Conservation (phyloP, 2,888 invertebrate species). For the Eucera pruinosa region DNA sequence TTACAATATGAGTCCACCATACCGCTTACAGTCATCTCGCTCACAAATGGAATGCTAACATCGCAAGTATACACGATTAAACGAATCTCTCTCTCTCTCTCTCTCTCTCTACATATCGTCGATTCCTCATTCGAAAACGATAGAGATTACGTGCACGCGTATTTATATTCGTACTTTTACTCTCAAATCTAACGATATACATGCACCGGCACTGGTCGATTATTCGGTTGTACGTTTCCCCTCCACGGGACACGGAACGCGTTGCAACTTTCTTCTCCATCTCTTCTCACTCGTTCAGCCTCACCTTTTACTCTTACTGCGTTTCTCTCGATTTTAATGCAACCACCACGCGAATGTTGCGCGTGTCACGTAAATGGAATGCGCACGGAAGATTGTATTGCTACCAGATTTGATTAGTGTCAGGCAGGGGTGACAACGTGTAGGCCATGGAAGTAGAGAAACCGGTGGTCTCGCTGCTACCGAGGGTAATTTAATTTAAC, state of each 20-base stretch:
- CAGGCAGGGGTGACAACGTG: not conserved
- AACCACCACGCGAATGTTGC: not conserved
- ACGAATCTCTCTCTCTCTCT: conserved; percentile 30
- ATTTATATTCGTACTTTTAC: no score
- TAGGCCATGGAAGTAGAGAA: conserved; percentile 2
- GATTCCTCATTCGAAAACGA: conserved; percentile 25
- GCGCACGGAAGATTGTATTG: conserved; percentile 24
- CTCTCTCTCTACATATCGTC: conserved; percentile 28
- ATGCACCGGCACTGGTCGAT: conserved; percentile 51
- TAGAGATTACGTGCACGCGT: no score
- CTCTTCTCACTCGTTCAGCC: not conserved
- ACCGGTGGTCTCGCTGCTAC: not conserved
- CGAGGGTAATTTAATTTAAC: conserved; percentile 53
- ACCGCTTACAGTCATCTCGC: conserved; percentile 65
- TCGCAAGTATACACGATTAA: conserved; percentile 35
- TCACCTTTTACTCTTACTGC: no score
- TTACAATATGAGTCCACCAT: conserved; percentile 68
- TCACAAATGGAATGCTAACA: conserved; percentile 18
- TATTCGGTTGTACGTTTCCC: no score
- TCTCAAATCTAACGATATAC: conserved; percentile 16
- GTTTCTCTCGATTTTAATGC: not conserved
- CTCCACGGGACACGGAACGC: not conserved
- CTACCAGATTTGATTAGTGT: conserved; percentile 17
- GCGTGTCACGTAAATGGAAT: conserved; percentile 20
- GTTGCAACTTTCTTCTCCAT: not conserved